Evolutionary conservation across 2,888 invertebrate species (phyloP).

Genomic region (Pollenia griseotomentosa): DNA sequence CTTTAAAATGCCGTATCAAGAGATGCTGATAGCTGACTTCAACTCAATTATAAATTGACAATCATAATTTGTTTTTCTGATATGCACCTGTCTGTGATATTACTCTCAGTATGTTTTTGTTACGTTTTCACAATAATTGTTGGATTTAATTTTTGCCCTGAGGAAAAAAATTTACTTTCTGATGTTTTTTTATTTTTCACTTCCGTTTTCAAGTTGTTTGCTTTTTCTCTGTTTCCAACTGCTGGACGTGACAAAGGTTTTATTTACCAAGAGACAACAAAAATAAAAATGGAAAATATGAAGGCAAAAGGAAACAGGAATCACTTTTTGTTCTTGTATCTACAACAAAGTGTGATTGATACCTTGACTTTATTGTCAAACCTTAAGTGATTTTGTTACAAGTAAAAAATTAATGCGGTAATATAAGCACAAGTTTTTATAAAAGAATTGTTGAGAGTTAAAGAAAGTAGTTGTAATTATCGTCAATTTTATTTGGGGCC

Average conservation of each 20-base stretch:
- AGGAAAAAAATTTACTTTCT: constrained; percentile 20
- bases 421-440: neutral
- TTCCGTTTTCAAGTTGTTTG: constrained; percentile 41
- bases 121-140: constrained; percentile 31
- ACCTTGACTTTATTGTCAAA: constrained; percentile 63
- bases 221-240: constrained; percentile 40
- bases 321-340: constrained; percentile 37
- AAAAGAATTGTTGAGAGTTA: neutral
- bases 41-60: no score
- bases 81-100: no score
- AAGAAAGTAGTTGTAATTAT: neutral
- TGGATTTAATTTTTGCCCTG: constrained; percentile 24
- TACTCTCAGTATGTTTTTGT: neutral
- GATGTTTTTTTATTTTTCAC: constrained; percentile 15
- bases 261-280: constrained; percentile 43
- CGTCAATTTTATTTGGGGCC: no score
- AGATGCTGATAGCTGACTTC: no score
- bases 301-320: constrained; percentile 1
- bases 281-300: constrained; percentile 1
- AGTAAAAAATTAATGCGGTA: constrained; percentile 25
- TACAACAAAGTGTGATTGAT: constrained; percentile 62
- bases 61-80: no score
- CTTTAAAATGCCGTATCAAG: no score
- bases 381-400: constrained; percentile 58
- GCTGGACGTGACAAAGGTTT: constrained; percentile 66